These are phyloP conservation scores for Euwallacea fornicatus DNA, from an alignment of 1,140 invertebrate species.

Conservation along the genomic window DNA sequence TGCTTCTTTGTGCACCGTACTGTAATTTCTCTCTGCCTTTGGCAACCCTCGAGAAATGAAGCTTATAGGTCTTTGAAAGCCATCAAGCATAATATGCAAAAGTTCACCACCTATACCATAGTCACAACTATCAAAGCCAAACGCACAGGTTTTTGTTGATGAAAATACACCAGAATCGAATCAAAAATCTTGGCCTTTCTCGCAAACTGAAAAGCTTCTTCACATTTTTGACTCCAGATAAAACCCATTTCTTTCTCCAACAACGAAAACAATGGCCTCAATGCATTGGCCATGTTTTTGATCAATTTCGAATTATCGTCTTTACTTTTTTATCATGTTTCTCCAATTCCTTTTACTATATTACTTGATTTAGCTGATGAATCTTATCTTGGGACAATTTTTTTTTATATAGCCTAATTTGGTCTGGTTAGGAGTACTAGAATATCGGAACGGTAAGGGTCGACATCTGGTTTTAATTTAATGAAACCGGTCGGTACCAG, in stretches of 20 bases:
- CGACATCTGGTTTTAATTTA: no score
- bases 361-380: no score
- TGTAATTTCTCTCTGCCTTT: neutral
- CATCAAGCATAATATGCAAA: neutral
- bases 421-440: no score
- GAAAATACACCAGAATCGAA: neutral
- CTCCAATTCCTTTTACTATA: no score
- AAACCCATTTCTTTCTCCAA: neutral
- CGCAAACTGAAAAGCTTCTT: neutral
- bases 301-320: no score
- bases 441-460: no score
- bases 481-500: no score
- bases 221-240: neutral
- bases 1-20: constrained; percentile 43
- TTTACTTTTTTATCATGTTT: no score
- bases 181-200: neutral
- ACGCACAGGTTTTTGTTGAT: neutral
- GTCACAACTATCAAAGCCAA: neutral
- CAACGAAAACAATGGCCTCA: neutral
- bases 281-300: no score
- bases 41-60: neutral
- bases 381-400: no score
- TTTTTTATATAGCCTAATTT: no score
- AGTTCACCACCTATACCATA: neutral
- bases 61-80: neutral